A percentile compares a stretch with the other conserved stretches of the same genome.
Conservation (phyloP, 2,888 invertebrate genomes). For the Gymnoscelis rufifasciata region DNA sequence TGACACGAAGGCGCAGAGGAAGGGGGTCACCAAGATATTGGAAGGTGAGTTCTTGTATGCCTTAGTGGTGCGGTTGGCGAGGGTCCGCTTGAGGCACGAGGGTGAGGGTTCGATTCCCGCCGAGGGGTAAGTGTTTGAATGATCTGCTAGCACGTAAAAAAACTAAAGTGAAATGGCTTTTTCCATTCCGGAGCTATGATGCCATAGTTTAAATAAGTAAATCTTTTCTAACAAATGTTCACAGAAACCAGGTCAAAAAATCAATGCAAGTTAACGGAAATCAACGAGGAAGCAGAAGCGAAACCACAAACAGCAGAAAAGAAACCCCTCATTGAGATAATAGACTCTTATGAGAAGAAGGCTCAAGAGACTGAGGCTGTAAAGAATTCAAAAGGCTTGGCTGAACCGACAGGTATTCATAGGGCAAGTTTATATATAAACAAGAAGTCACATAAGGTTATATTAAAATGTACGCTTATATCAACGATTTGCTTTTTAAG, state of each 20-base stretch:
- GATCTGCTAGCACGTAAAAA: too few species aligned
- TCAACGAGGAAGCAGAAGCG: slow-evolving; percentile 37
- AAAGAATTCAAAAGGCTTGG: slow-evolving; percentile 18
- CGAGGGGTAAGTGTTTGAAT: too few species aligned
- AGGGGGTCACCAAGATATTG: slow-evolving; percentile 34
- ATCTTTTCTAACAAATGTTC: too few species aligned
- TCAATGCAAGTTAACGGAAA: slow-evolving; percentile 37
- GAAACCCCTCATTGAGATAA: slow-evolving; percentile 58
- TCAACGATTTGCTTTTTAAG: too few species aligned
- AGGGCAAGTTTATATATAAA: too few species aligned
- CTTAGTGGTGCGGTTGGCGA: not conserved
- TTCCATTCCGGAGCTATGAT: too few species aligned
- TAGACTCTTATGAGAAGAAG: slow-evolving; percentile 40
- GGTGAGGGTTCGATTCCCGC: too few species aligned
- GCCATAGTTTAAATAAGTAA: too few species aligned
- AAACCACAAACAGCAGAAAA: slow-evolving; percentile 38
- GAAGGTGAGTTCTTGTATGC: slow-evolving; percentile 37
- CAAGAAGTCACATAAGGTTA: too few species aligned
- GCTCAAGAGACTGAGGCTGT: slow-evolving; percentile 27
- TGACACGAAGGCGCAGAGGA: slow-evolving; percentile 32
- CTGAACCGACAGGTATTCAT: slow-evolving; percentile 30
- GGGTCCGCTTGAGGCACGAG: too few species aligned
- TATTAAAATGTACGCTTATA: too few species aligned
- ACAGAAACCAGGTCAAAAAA: slow-evolving; percentile 35
- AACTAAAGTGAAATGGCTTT: too few species aligned